Evolutionary conservation across 2,888 invertebrate species (phyloP), one percentile per base, ranked within the genome.

Genomic region (Panopea generosa): DNA sequence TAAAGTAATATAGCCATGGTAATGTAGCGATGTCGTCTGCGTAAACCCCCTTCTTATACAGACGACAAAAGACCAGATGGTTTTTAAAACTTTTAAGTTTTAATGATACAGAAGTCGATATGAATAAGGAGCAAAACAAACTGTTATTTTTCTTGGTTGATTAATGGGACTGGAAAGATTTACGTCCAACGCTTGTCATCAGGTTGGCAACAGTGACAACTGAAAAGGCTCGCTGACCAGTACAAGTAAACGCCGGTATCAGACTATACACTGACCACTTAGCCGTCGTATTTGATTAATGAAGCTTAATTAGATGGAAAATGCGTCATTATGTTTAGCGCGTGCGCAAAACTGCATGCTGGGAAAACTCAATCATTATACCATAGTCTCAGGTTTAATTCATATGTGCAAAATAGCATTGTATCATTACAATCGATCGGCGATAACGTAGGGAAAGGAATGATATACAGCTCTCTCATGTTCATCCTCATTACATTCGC

Each of bases 21-120:
- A n/a, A n/a, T n/a, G 11, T 50, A 20, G 50, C 20, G 50, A 20
- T 3, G 2, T n/a, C 24, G 50, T 50, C 50, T 22, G 20, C 50
- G n/a, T 20, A 4, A 50, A 22, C 20, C 50, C 50, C n/a, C 50
- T 50, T 24, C 18, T 18, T 11, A 22, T 50, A n/a, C 50, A 50
- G 27, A 52, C n/a, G n/a, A n/a, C 68, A 49, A 52, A 20, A 60
- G 68, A 68, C 68, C 68, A 68, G 68, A 68, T 68, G 68, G 59
- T n/a, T 33, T n/a, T n/a, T n/a, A n/a, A n/a, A n/a, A n/a, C n/a
- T n/a, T n/a, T n/a, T n/a, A n/a, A n/a, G n/a, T n/a, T n/a, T 33
- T 33, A 33, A 33, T 33, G 33, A 33, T 11, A 33, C 33, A 33
- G 33, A 33, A 33, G 33, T 7, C 33, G n/a, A 33, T 33, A 33